phyloP scores from a whole-genome alignment of 53 echinoderm and acorn worm species.

The Echinarachnius parma region DNA sequence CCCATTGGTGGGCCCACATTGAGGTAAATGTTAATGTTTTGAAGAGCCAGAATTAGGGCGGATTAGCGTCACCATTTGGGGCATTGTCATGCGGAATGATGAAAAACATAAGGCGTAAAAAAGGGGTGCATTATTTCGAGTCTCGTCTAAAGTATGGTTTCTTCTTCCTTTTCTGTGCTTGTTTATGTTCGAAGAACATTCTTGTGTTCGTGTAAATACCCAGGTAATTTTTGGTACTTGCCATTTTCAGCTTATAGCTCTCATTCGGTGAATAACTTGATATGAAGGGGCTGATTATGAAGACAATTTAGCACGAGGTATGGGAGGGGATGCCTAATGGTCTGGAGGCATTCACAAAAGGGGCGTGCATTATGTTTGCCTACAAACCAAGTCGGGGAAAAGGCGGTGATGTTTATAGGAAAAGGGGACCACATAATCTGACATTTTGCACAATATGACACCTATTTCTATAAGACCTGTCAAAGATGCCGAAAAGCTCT shows the following conservation, averaged over 20 bases:
- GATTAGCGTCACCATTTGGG: background rate
- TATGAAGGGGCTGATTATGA: background rate
- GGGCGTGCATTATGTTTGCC: too few relatives aligned
- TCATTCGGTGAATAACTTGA: background rate
- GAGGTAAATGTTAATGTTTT: too few relatives aligned
- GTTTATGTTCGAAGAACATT: too few relatives aligned
- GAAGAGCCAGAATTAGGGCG: constrained; percentile 29
- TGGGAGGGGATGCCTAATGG: too few relatives aligned
- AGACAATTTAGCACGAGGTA: background rate
- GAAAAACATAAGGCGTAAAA: constrained; percentile 4
- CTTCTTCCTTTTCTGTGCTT: background rate
- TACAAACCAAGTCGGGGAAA: background rate
- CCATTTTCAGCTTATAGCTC: too few relatives aligned
- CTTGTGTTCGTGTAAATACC: too few relatives aligned
- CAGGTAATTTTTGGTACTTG: too few relatives aligned
- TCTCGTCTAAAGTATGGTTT: background rate
- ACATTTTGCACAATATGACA: constrained; percentile 3
- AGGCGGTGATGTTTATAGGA: background rate
- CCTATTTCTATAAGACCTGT: background rate
- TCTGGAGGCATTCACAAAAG: too few relatives aligned
- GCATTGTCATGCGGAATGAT: constrained; percentile 11
- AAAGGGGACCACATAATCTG: constrained; percentile 6
- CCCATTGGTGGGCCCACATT: too few relatives aligned
- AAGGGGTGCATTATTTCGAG: background rate
- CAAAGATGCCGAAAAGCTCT: too few relatives aligned